Evolutionary conservation across 2,797 vertebrate species (phyloP).

Genomic region (Microhierax caerulescens): DNA sequence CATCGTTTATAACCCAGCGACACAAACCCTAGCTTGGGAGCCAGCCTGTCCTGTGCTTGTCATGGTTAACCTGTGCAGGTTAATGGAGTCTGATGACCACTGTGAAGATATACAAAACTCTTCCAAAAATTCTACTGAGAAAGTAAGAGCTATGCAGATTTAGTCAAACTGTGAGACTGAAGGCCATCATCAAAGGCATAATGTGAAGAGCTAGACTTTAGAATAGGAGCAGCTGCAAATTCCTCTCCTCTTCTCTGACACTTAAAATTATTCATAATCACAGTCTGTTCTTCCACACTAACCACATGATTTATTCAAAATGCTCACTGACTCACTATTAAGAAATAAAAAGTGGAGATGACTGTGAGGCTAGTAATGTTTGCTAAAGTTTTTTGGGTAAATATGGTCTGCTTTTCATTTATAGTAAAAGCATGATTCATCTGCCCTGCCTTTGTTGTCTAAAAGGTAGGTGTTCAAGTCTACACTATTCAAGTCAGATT

Average conservation of each 20-base stretch:
- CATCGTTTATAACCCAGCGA: constrained; percentile 60
- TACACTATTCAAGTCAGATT: neutral
- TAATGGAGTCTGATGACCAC: neutral
- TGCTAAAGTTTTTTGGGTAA: neutral
- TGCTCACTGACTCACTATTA: neutral
- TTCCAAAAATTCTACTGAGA: constrained; percentile 7
- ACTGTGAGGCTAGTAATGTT: constrained; percentile 8
- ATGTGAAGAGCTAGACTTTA: neutral
- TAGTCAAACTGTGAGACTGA: neutral
- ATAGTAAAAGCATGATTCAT: neutral
- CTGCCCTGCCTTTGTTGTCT: neutral
- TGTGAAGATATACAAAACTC: constrained; percentile 69
- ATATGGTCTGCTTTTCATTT: constrained; percentile 33
- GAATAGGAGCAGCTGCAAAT: neutral
- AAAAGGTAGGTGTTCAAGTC: neutral
- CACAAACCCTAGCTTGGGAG: constrained; percentile 70
- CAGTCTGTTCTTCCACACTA: neutral
- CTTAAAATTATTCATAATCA: neutral
- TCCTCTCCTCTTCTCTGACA: neutral
- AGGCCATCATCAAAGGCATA: neutral
- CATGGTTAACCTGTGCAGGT: constrained; percentile 69
- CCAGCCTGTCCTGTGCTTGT: constrained; percentile 69
- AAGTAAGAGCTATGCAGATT: constrained; percentile 60
- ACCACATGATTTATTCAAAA: neutral
- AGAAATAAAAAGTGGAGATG: neutral